Evolutionary conservation across 2,113 vertebrate species (phyloP), one percentile per base, ranked within the genome.

Genomic region (Paratilapia polleni): DNA sequence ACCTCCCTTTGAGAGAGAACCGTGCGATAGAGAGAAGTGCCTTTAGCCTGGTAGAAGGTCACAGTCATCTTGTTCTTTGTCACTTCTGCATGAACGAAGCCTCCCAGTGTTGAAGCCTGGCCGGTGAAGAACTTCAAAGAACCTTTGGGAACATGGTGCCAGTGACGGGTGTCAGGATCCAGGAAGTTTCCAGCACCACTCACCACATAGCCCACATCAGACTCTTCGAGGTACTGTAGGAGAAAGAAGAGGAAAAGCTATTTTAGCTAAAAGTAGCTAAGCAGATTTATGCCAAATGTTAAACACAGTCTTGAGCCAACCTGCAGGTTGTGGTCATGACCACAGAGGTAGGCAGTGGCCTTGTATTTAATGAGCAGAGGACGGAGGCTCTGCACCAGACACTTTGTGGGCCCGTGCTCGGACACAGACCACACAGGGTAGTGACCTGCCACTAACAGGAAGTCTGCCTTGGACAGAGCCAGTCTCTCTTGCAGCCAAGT

Each of bases 241-340:
- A 41, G 43, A 56, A 13, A 64, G 15, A 41, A 34, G 14, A 26
- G 24, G 2, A 1, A 63, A 73, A 34, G 20, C 12, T 1, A 1
- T 34, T 36, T 49, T 22, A 63, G 63, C 12, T 24, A 10, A 22
- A 31, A 57, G 34, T 5, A n/a, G 10, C 4, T 7, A 26, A 6
- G 28, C 17, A 41, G 6, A 62, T 14, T n/a, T 17, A n/a, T 26
- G 38, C n/a, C 56, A 47, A 6, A 58, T 4, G 24, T 28, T 41
- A 57, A 41, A 15, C 11, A 59, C 13, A 3, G 20, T 11, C 2
- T 28, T 1, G 17, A 80, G 88, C 91, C 3, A 26, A 98, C 97
- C 97, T 98, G 97, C 78, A 98, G 91, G 76, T 98, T 98, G 94
- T 99, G 98, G 86, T 99, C 98, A 0, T 99, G 98, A 2, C 98